Conservation (phyloP, 1,140 invertebrate genomes). For the Lanistes nyassanus region DNA sequence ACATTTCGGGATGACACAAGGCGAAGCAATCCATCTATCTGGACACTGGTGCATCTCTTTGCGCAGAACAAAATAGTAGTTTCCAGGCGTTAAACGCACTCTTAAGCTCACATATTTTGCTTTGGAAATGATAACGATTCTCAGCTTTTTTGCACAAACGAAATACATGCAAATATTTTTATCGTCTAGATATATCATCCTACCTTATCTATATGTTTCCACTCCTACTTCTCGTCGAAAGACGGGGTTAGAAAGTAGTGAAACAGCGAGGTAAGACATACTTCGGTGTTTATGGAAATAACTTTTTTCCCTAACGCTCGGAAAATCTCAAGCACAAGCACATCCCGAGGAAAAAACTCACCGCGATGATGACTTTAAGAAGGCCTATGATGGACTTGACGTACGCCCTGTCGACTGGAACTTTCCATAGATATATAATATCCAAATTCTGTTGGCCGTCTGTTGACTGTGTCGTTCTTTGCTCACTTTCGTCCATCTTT, state of each 20-base stretch:
- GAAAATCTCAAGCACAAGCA: neutral
- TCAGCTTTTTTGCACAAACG: no score
- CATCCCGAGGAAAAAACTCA: slow-evolving; percentile 10
- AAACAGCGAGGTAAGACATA: neutral
- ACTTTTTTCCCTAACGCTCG: neutral
- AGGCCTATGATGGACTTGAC: slow-evolving; percentile 30
- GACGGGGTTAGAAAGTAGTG: neutral
- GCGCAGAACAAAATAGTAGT: no score
- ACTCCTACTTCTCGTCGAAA: no score
- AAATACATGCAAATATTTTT: no score
- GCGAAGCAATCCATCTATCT: no score
- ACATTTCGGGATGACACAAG: no score
- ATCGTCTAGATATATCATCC: no score
- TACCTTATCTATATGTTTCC: no score
- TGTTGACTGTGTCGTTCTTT: neutral
- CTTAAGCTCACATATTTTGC: no score
- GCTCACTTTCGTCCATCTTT: neutral
- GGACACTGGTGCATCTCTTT: no score
- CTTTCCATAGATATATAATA: slow-evolving; percentile 31
- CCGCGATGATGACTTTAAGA: slow-evolving; percentile 27
- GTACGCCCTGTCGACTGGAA: slow-evolving; percentile 29
- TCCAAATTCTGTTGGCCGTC: neutral
- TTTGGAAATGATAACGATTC: no score
- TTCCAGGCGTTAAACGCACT: no score
- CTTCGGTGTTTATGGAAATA: neutral